Base-by-base conservation (phyloP, 2,797 vertebrate species). In the Chelmon rostratus region DNA sequence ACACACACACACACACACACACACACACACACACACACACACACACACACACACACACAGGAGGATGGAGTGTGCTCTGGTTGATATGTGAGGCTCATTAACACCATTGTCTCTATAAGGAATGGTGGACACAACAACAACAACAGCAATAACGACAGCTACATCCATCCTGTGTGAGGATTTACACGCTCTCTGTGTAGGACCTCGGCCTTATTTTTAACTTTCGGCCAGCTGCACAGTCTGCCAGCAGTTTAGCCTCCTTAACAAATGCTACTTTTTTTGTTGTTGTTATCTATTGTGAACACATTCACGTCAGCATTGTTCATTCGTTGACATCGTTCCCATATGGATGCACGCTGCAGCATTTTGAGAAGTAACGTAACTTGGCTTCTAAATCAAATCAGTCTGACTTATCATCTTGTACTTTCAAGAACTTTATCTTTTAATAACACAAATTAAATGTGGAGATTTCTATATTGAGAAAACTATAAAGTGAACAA, bases 81-180 rank as follows among this genome's bases (percentile, higher is more conserved):
- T 78, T 88, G 87, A 88, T 88, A 3, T 86, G 88, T 89, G 82
- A 83, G 88, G 64, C 86, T 90, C 86, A 89, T 91, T 89, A 90
- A 88, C 86, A 88, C 74, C 74, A 81, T 84, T 84, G 85, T 89
- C 85, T 90, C 73, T 73, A 23, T 79, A 79, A 87, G 73, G 59
- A 65, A 75, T 82, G 79, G 79, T 47, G 66, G 44, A 86, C 69
- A 82, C 81, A 83, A 78, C 85, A 85, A 78, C 85, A 85, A 50
- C 84, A 78, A 23, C 84, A 63, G 73, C 8, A 5, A 4, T 8
- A 40, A 52, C 40, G 72, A 84, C 81, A 88, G 84, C 72, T 50
- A n/a, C 86, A 89, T 91, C 86, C 83, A 91, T 90, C 86, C 73
- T 82, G 77, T 7, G 4, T 1, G 76, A 72, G 70, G 81, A 86